These are phyloP conservation scores for Lithophane semibrunnea DNA, from an alignment of 2,888 invertebrate genomes.

Conservation along the genomic window DNA sequence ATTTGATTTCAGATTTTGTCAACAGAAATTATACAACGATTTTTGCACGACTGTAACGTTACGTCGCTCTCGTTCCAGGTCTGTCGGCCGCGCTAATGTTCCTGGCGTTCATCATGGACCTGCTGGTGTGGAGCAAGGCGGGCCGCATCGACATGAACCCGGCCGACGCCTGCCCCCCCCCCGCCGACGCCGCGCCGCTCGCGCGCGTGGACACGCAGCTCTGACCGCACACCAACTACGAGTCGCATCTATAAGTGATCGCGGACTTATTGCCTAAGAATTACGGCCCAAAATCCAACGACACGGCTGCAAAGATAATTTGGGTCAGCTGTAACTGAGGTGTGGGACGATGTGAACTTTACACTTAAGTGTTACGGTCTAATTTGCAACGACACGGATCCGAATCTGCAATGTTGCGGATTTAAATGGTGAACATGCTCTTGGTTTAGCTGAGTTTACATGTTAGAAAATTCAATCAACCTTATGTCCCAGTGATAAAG, in stretches of 20 bases:
- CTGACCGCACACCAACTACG: slow-evolving; percentile 79
- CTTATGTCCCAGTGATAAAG: slow-evolving; percentile 17
- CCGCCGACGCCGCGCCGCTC: slow-evolving; percentile 53
- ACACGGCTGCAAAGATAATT: neutral
- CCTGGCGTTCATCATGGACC: slow-evolving; percentile 96
- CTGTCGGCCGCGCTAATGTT: slow-evolving; percentile 96
- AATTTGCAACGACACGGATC: slow-evolving; percentile 37
- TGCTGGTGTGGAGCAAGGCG: slow-evolving; percentile 97
- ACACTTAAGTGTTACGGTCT: slow-evolving; percentile 27
- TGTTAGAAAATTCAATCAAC: slow-evolving; percentile 14
- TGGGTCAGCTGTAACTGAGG: slow-evolving; percentile 5
- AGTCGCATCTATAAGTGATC: slow-evolving; percentile 77
- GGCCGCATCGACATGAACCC: slow-evolving; percentile 94
- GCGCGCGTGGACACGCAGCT: slow-evolving; percentile 79
- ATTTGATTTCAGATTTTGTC: no score
- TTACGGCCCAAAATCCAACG: neutral
- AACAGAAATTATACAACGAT: no score
- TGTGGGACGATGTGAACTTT: slow-evolving; percentile 29
- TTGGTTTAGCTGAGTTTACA: neutral
- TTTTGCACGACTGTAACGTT: no score
- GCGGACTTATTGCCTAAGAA: neutral
- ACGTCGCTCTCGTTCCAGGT: slow-evolving; percentile 88
- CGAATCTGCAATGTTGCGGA: slow-evolving; percentile 24
- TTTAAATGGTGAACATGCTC: slow-evolving; percentile 31
- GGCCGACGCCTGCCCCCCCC: slow-evolving; percentile 72